phyloP scores from a whole-genome alignment of 2,888 invertebrate genomes.

The Deilephila porcellus region DNA sequence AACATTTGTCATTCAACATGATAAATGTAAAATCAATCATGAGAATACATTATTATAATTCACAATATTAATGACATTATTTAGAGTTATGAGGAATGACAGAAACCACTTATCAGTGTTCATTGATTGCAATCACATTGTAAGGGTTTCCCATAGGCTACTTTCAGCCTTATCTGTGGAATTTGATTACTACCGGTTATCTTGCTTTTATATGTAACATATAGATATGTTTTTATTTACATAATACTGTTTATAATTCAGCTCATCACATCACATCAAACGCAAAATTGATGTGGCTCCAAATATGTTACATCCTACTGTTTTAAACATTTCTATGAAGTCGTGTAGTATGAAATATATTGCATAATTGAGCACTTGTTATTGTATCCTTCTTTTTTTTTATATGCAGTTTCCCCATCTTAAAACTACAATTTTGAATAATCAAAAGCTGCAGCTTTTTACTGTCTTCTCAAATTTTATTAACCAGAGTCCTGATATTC shows the following conservation, averaged over 20 bases:
- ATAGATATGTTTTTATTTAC: slow-evolving; percentile 17
- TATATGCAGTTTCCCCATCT: too few relatives aligned
- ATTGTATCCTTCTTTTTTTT: too few relatives aligned
- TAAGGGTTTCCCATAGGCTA: background rate
- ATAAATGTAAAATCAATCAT: too few relatives aligned
- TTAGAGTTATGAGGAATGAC: background rate
- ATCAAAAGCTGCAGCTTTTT: too few relatives aligned
- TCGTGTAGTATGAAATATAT: too few relatives aligned
- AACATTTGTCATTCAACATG: too few relatives aligned
- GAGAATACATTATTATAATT: background rate
- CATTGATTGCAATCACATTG: background rate
- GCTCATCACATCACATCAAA: background rate
- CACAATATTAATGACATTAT: background rate
- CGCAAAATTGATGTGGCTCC: background rate
- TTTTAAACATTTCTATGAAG: too few relatives aligned
- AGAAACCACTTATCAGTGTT: background rate
- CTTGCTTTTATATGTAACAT: background rate
- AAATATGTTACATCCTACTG: background rate
- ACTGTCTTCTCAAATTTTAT: too few relatives aligned
- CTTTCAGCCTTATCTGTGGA: background rate
- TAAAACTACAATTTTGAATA: background rate
- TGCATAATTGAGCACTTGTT: too few relatives aligned
- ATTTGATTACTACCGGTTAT: background rate
- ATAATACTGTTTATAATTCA: slow-evolving; percentile 7
- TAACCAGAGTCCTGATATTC: too few relatives aligned